Percentiles rank a stretch among this genome's conserved stretches.
Evolutionary conservation across 2,888 invertebrate species (phyloP).

Genomic region (Eupithecia pulchellata): DNA sequence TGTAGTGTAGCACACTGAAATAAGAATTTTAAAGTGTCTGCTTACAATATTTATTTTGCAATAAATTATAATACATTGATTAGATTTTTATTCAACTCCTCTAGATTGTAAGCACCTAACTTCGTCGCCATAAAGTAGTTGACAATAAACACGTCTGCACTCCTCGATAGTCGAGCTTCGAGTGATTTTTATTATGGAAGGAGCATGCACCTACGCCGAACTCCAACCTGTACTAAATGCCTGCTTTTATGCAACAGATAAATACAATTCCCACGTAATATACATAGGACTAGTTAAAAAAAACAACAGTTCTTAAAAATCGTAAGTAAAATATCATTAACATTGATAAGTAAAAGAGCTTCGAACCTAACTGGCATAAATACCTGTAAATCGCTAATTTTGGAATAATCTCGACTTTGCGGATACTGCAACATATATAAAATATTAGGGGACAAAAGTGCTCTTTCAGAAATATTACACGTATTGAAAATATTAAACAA

Average conservation of each 20-base stretch:
- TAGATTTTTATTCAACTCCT: slow-evolving; percentile 3
- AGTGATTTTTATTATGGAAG: not conserved
- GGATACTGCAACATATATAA: not conserved
- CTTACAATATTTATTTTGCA: slow-evolving; percentile 10
- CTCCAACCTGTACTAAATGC: slow-evolving; percentile 2
- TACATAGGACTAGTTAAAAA: not conserved
- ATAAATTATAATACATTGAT: slow-evolving; percentile 7
- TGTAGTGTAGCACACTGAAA: not conserved
- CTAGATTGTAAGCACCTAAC: not conserved
- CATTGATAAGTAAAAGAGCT: not conserved
- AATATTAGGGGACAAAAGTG: no score
- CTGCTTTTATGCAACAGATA: not conserved
- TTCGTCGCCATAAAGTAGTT: not conserved
- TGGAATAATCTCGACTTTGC: not conserved
- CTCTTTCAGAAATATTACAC: no score
- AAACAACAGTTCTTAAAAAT: not conserved
- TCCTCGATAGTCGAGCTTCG: not conserved
- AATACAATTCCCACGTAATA: not conserved
- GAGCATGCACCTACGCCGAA: not conserved
- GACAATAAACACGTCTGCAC: not conserved
- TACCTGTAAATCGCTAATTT: no score
- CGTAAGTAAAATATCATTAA: not conserved
- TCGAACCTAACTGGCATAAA: not conserved
- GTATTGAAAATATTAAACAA: no score
- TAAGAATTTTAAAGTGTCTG: not conserved